These are phyloP conservation scores for Ceratotherium simum DNA, from an alignment of 2,113 vertebrate species.

Conservation along the genomic window DNA sequence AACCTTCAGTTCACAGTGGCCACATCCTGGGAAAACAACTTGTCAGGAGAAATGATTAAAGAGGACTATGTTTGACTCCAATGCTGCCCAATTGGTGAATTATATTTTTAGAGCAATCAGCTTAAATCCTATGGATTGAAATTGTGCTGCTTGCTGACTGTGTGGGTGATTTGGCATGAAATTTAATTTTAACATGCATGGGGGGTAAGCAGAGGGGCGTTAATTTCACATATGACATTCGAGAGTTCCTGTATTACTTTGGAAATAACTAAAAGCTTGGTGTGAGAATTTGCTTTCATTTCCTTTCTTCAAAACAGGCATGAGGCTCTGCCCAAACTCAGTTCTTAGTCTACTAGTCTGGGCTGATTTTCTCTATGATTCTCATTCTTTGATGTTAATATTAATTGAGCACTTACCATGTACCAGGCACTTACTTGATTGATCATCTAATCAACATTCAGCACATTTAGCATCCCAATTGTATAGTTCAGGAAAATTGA, in stretches of 20 bases:
- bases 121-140: conserved; percentile 74
- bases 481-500: not conserved
- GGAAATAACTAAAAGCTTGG: conserved; percentile 55
- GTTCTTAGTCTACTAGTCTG: not conserved
- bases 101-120: conserved; percentile 80
- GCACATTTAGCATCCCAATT: not conserved
- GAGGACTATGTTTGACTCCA: conserved; percentile 57
- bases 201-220: conserved; percentile 57
- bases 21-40: conserved; percentile 45
- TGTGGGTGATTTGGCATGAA: conserved; percentile 71
- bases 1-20: not conserved
- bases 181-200: conserved; percentile 76
- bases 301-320: conserved; percentile 7
- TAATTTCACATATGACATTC: conserved; percentile 53
- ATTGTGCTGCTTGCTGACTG: conserved; percentile 61
- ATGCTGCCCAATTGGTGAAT: conserved; percentile 64
- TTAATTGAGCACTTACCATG: not conserved
- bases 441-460: not conserved
- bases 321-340: not conserved
- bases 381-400: not conserved
- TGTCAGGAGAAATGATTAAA: conserved; percentile 68
- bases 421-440: not conserved
- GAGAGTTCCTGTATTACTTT: conserved; percentile 53
- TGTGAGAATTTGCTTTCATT: conserved; percentile 25
- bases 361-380: not conserved